These are phyloP conservation scores for Synergus japonicus DNA, from an alignment of 2,888 invertebrate species.

Conservation along the genomic window DNA sequence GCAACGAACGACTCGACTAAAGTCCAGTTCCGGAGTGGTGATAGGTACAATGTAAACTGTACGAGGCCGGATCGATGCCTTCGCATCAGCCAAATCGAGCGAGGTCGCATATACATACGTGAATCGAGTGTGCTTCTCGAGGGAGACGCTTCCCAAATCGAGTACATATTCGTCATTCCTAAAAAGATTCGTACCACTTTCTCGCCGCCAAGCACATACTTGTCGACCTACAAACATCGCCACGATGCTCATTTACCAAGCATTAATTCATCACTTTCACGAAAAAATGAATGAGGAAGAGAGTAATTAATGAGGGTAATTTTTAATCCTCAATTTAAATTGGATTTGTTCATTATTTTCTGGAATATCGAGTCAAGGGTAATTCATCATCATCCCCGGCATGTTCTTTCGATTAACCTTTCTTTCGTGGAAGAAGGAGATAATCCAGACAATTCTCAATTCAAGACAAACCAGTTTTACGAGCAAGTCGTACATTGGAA, in stretches of 20 bases:
- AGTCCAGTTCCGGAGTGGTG: constrained; percentile 41
- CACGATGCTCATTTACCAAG: not conserved
- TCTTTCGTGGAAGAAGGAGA: constrained; percentile 32
- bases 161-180: constrained; percentile 39
- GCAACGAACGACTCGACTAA: constrained; percentile 41
- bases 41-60: constrained; percentile 54
- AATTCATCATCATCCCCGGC: constrained; percentile 8
- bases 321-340: no score
- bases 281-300: not conserved
- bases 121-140: constrained; percentile 17
- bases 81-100: constrained; percentile 57
- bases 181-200: constrained; percentile 40
- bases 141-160: constrained; percentile 40
- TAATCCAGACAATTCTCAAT: constrained; percentile 44
- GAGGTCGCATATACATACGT: constrained; percentile 43
- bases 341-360: no score
- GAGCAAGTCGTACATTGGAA: constrained; percentile 50
- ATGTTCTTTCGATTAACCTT: constrained; percentile 31
- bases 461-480: constrained; percentile 55
- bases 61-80: constrained; percentile 56
- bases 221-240: constrained; percentile 25
- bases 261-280: constrained; percentile 7
- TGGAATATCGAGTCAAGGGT: not conserved
- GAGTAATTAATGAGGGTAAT: no score
- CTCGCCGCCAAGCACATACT: constrained; percentile 8